These are phyloP conservation scores for Catharus bicknelli DNA, from an alignment of 2,113 vertebrate genomes.

Conservation along the genomic window DNA sequence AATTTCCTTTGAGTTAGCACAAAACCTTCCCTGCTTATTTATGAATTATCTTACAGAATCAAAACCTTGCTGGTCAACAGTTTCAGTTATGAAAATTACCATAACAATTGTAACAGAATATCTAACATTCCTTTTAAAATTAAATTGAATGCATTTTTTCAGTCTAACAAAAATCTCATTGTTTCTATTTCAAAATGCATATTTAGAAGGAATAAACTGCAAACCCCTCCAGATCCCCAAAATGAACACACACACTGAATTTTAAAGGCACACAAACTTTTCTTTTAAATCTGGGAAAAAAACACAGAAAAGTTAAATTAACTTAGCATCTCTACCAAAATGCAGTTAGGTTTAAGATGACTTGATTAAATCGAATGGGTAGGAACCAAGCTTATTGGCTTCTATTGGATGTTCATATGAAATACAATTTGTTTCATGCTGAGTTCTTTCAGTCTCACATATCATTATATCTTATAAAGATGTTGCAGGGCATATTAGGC, in stretches of 20 bases:
- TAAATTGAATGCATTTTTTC: neutral
- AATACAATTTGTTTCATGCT: neutral
- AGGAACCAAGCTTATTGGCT: neutral
- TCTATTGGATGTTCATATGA: neutral
- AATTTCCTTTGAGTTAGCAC: neutral
- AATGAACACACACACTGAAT: neutral
- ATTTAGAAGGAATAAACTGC: neutral
- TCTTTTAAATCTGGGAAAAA: neutral
- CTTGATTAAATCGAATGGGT: neutral
- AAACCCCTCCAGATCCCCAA: neutral
- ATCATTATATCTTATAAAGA: neutral
- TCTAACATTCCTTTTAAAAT: neutral
- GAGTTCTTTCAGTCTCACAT: neutral
- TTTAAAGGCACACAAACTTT: neutral
- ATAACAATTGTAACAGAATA: neutral
- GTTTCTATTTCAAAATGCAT: neutral
- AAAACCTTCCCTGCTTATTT: neutral
- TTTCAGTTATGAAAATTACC: neutral
- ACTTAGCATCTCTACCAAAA: neutral
- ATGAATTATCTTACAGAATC: neutral
- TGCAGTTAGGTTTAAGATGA: neutral
- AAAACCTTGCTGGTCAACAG: neutral
- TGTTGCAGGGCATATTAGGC: constrained; percentile 15
- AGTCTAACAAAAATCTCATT: neutral
- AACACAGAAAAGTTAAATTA: neutral